A percentile compares a stretch with the other conserved stretches of the same genome.
These are phyloP conservation scores for Drosophila oshimai DNA, from an alignment of 1,140 invertebrate genomes.

Conservation along the genomic window DNA sequence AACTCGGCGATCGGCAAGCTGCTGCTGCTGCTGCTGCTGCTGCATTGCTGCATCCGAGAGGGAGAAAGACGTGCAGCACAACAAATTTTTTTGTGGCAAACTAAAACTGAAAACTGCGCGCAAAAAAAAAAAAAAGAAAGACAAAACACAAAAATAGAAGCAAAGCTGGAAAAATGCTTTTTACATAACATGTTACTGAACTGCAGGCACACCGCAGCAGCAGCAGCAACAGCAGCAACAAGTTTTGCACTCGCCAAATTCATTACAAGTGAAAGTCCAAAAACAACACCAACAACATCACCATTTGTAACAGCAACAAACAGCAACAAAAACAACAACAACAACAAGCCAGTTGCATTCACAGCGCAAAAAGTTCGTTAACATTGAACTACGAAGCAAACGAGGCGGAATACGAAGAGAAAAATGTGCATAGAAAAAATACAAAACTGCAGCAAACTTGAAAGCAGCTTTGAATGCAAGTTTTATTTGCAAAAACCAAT, in stretches of 20 bases:
- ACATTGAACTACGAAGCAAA: conserved; percentile 81
- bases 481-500: conserved; percentile 6
- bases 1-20: conserved; percentile 50
- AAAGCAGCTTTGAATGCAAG: conserved; percentile 16
- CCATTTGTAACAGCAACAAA: conserved; percentile 18
- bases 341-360: conserved; percentile 40
- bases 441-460: conserved; percentile 37
- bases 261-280: conserved; percentile 78
- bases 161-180: conserved; percentile 79
- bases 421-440: conserved; percentile 27
- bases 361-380: conserved; percentile 79
- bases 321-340: conserved; percentile 12
- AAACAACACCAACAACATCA: conserved; percentile 32
- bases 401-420: conserved; percentile 45
- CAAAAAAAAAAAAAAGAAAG: conserved; percentile 28
- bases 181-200: conserved; percentile 83
- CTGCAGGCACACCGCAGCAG: conserved; percentile 61
- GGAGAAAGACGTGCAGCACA: conserved; percentile 23
- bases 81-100: conserved; percentile 37
- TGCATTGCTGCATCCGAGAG: conserved; percentile 40
- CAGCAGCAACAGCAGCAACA: conserved; percentile 40
- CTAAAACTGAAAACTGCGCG: conserved; percentile 37
- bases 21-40: too few relatives aligned
- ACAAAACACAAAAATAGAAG: conserved; percentile 39
- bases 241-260: conserved; percentile 73